Percentiles rank a stretch among this genome's conserved stretches.
phyloP scores from a whole-genome alignment of 2,113 vertebrate genomes.

The Stercorarius parasiticus region DNA sequence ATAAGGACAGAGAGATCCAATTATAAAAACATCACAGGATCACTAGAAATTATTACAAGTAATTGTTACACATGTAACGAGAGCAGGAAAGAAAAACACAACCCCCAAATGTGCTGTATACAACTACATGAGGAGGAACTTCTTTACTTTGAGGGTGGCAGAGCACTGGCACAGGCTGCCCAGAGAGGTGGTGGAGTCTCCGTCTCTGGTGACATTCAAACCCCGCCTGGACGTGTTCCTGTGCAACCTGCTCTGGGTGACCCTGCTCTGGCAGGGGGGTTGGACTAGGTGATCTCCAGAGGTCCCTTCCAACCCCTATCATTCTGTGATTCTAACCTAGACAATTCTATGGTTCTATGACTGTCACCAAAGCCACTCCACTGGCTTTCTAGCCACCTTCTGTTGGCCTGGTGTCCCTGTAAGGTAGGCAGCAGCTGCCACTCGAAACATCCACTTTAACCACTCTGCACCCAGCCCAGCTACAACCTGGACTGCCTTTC shows the following conservation, averaged over 20 bases:
- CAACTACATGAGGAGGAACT: background rate
- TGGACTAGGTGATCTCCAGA: background rate
- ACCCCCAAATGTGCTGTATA: background rate
- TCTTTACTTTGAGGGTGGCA: background rate
- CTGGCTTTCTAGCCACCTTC: background rate
- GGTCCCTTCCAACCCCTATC: background rate
- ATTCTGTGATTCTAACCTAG: background rate
- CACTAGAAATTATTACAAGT: background rate
- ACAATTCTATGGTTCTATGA: too few species aligned
- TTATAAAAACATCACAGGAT: background rate
- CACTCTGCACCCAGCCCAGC: background rate
- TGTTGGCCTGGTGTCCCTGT: accelerated
- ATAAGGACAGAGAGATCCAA: background rate
- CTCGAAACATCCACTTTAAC: background rate
- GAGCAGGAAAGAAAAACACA: accelerated
- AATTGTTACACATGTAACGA: background rate
- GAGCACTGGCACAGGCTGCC: background rate
- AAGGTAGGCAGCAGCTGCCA: too few species aligned
- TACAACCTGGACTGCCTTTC: background rate
- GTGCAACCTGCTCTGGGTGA: background rate
- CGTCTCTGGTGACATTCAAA: background rate
- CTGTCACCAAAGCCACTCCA: background rate
- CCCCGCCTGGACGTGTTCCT: background rate
- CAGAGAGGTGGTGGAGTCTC: background rate
- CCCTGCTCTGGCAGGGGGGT: background rate